Conservation (phyloP, 2,113 vertebrate genomes). For the Podocnemis expansa region DNA sequence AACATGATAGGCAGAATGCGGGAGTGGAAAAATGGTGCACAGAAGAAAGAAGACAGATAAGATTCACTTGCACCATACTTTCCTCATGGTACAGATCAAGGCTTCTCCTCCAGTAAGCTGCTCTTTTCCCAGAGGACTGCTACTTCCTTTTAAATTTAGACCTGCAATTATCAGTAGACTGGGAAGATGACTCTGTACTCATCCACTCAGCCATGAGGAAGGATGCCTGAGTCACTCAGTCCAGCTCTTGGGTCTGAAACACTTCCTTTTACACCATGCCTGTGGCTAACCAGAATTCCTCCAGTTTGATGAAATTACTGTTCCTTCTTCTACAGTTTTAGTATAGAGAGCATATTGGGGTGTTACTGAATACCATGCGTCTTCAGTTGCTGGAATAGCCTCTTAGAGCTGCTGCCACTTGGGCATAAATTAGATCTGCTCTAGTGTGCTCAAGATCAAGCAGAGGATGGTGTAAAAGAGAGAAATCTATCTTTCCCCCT, state of each 20-base stretch:
- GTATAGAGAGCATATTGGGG: neutral
- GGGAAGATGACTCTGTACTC: accelerated
- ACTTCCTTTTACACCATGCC: neutral
- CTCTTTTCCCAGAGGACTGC: neutral
- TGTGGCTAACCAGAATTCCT: neutral
- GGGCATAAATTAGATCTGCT: neutral
- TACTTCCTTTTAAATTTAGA: neutral
- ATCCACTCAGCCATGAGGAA: neutral
- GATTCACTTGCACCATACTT: neutral
- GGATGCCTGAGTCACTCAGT: accelerated
- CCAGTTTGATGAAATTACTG: too few species aligned
- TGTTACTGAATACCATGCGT: neutral
- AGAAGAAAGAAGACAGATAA: neutral
- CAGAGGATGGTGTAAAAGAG: neutral
- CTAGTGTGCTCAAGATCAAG: neutral
- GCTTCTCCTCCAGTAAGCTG: neutral
- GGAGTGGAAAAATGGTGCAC: neutral
- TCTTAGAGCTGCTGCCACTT: neutral
- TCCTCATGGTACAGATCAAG: neutral
- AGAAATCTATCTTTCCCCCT: neutral
- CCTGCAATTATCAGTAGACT: accelerated
- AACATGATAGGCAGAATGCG: neutral
- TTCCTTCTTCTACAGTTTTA: neutral
- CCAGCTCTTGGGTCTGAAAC: neutral
- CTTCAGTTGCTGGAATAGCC: neutral